A percentile compares a stretch with the other conserved stretches of the same genome.
Evolutionary conservation across 2,113 vertebrate species (phyloP).

Genomic region (Hippocampus mohnikei): DNA sequence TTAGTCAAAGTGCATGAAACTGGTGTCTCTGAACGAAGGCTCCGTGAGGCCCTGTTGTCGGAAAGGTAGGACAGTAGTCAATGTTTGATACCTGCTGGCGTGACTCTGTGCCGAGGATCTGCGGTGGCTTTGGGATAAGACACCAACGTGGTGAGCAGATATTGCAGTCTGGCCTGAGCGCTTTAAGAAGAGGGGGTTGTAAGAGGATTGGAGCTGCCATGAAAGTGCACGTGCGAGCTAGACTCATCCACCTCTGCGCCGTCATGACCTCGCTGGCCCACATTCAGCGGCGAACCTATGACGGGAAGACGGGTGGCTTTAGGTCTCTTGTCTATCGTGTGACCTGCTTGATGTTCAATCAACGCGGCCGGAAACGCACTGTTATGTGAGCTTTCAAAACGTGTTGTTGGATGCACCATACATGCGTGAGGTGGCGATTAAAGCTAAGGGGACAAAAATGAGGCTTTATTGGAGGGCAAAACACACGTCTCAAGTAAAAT

Average conservation of each 20-base stretch:
- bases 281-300: constrained; percentile 38
- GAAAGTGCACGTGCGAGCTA: constrained; percentile 53
- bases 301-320: constrained; percentile 9
- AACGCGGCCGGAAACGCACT: not conserved
- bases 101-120: constrained; percentile 49
- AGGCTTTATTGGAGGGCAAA: too few relatives aligned
- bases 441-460: too few relatives aligned
- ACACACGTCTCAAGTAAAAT: too few relatives aligned
- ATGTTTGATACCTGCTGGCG: constrained; percentile 57
- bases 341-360: constrained; percentile 13
- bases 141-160: constrained; percentile 46
- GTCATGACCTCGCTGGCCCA: constrained; percentile 54
- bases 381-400: not conserved
- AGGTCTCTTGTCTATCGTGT: constrained; percentile 19
- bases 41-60: not conserved
- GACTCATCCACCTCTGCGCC: constrained; percentile 50
- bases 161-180: constrained; percentile 50
- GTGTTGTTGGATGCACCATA: too few relatives aligned
- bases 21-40: not conserved
- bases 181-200: constrained; percentile 53
- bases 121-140: constrained; percentile 54
- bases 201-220: constrained; percentile 65
- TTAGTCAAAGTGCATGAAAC: not conserved
- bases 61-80: not conserved
- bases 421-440: too few relatives aligned